Conservation (phyloP, 2,113 vertebrate species). For the Phasianus colchicus region DNA sequence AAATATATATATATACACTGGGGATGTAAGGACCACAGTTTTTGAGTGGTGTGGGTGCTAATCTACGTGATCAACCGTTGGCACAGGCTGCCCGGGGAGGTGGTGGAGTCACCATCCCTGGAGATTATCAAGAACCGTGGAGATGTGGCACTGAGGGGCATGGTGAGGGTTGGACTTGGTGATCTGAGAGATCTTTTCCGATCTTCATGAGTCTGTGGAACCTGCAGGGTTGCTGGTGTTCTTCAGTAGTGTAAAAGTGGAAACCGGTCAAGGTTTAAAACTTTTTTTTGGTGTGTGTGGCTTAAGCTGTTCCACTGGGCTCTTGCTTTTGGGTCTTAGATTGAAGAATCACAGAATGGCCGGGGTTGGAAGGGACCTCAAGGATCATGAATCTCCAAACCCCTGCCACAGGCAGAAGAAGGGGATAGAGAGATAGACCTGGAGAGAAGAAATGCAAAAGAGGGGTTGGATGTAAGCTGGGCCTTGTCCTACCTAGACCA, state of each 20-base stretch:
- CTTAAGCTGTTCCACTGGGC: neutral
- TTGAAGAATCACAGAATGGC: too few species aligned
- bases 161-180: too few species aligned
- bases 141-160: too few species aligned
- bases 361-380: too few species aligned
- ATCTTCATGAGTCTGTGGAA: too few species aligned
- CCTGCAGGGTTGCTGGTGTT: rapidly evolving
- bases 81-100: too few species aligned
- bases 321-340: neutral
- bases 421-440: neutral
- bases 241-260: rapidly evolving
- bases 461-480: neutral
- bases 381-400: too few species aligned
- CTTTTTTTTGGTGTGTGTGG: neutral
- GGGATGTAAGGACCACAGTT: rapidly evolving
- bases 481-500: neutral
- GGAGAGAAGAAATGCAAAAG: neutral
- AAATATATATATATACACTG: neutral
- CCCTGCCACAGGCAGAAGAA: too few species aligned
- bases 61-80: neutral
- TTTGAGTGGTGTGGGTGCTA: neutral
- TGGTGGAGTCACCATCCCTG: too few species aligned
- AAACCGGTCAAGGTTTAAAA: neutral
- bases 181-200: too few species aligned
- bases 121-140: too few species aligned